phyloP scores from a whole-genome alignment of 2,113 vertebrate species.

The Labeo rohita region DNA sequence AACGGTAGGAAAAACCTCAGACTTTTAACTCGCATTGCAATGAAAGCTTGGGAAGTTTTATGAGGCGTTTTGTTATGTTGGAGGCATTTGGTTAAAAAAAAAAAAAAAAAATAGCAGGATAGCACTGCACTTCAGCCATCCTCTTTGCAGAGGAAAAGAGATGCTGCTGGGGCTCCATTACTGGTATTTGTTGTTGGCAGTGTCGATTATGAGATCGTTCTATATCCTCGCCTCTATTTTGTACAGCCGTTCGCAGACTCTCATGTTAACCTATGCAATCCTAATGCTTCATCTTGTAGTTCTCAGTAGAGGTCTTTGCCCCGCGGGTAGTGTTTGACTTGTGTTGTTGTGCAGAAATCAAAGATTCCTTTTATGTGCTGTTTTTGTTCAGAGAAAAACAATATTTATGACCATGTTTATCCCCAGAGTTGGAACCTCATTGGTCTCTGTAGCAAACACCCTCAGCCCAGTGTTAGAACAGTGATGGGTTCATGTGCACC shows the following conservation, averaged over 20 bases:
- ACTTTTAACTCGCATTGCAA: neutral
- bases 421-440: slow-evolving; percentile 67
- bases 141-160: neutral
- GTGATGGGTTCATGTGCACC: slow-evolving; percentile 65
- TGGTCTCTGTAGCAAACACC: slow-evolving; percentile 64
- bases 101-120: neutral
- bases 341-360: slow-evolving; percentile 62
- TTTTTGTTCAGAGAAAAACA: slow-evolving; percentile 62
- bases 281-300: slow-evolving; percentile 61
- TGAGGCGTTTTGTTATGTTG: neutral
- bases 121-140: neutral
- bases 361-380: slow-evolving; percentile 58
- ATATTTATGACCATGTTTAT: slow-evolving; percentile 58
- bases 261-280: slow-evolving; percentile 76
- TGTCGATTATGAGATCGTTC: slow-evolving; percentile 17
- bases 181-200: slow-evolving; percentile 13
- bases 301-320: slow-evolving; percentile 61
- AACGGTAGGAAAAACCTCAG: neutral
- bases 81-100: neutral
- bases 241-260: slow-evolving; percentile 65
- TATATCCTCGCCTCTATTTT: slow-evolving; percentile 47
- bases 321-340: slow-evolving; percentile 59
- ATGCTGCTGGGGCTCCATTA: slow-evolving; percentile 14
- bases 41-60: neutral
- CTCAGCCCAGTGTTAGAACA: slow-evolving; percentile 65